phyloP scores from a whole-genome alignment of 1,140 invertebrate species.

The Cherax quadricarinatus region DNA sequence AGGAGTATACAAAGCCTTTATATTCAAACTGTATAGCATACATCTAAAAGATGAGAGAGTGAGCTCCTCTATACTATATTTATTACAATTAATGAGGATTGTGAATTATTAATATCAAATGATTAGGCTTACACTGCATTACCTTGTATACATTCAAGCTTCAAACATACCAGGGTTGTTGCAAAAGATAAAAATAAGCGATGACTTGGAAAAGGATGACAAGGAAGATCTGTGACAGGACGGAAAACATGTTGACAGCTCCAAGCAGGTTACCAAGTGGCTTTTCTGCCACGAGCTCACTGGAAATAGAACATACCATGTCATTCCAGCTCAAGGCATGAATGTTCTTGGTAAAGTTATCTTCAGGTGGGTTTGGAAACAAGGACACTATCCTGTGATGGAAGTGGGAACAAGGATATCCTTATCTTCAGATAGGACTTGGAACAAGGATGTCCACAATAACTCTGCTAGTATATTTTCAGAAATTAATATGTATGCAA shows the following conservation, averaged over 20 bases:
- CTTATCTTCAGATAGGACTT: too few species aligned
- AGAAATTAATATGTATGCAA: too few species aligned
- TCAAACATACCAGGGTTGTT: slow-evolving; percentile 74
- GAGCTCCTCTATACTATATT: too few species aligned
- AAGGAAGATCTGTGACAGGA: slow-evolving; percentile 82
- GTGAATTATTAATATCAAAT: too few species aligned
- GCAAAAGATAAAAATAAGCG: slow-evolving; percentile 67
- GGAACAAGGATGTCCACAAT: neutral
- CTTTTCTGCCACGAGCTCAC: slow-evolving; percentile 80
- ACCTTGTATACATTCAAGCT: neutral
- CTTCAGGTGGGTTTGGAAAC: neutral
- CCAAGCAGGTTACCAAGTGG: slow-evolving; percentile 82
- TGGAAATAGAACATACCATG: slow-evolving; percentile 79
- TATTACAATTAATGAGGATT: too few species aligned
- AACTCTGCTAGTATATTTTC: too few species aligned
- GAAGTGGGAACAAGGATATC: neutral
- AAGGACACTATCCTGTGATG: neutral
- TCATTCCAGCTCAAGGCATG: neutral
- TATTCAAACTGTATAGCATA: too few species aligned
- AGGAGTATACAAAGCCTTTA: too few species aligned
- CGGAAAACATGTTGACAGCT: slow-evolving; percentile 78
- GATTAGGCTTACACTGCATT: too few species aligned
- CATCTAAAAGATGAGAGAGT: too few species aligned
- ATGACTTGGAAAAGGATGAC: slow-evolving; percentile 77
- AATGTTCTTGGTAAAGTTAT: too few species aligned